These are phyloP conservation scores for Meloidogyne hapla DNA, from an alignment of 1,140 invertebrate species.

Conservation along the genomic window DNA sequence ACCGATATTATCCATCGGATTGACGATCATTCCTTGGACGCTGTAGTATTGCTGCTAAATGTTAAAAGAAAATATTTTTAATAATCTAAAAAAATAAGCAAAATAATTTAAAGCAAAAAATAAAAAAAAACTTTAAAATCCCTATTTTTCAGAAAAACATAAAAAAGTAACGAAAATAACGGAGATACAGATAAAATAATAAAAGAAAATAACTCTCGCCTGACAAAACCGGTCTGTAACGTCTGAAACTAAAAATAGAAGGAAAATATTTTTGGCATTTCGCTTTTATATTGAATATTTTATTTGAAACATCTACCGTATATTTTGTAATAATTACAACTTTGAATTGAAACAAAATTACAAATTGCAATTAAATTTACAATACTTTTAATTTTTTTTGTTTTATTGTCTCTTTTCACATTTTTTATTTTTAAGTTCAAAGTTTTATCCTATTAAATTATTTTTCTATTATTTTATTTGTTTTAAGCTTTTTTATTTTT, in stretches of 20 bases:
- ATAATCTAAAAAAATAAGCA: neutral
- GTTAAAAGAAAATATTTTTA: neutral
- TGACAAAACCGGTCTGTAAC: neutral
- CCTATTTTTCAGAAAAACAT: neutral
- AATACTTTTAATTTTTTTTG: no score
- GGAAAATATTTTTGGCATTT: neutral
- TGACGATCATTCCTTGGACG: slow-evolving; percentile 9
- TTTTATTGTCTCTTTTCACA: no score
- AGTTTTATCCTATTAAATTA: neutral
- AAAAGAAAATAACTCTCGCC: neutral
- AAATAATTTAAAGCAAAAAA: neutral
- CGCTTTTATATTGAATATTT: neutral
- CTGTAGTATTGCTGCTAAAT: neutral
- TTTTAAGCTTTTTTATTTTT: neutral
- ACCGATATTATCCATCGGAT: slow-evolving; percentile 10
- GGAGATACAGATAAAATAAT: no score
- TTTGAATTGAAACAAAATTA: no score
- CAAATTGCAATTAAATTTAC: no score
- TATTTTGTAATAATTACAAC: neutral
- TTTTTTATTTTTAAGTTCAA: neutral
- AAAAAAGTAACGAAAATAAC: neutral
- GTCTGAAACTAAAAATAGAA: neutral
- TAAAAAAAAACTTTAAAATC: neutral
- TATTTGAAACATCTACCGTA: neutral
- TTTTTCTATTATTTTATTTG: neutral